Evolutionary conservation across 2,797 vertebrate species (phyloP).

Genomic region (Poecilia wingei): DNA sequence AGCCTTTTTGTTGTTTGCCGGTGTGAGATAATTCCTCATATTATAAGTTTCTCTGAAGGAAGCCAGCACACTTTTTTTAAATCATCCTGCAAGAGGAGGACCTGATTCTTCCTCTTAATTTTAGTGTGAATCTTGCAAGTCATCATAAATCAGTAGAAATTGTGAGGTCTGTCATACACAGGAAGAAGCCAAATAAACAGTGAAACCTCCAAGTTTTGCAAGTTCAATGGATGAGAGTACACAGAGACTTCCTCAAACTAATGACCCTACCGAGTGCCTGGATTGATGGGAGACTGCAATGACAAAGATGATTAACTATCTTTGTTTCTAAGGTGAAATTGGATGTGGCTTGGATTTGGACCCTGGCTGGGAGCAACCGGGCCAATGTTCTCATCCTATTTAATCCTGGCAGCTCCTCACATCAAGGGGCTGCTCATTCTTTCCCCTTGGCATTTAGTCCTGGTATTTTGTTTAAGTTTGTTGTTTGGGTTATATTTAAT

Average conservation of each 20-base stretch:
- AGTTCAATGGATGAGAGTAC: slow-evolving; percentile 8
- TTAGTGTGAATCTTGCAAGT: not conserved
- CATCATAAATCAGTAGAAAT: not conserved
- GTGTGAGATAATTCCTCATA: not conserved
- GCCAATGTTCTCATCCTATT: not conserved
- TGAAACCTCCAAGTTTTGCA: not conserved
- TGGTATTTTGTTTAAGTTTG: not conserved
- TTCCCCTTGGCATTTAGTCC: not conserved
- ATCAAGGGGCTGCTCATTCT: not conserved
- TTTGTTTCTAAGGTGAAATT: not conserved
- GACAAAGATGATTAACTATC: not conserved
- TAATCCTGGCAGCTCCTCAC: not conserved
- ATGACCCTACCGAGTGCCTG: not conserved
- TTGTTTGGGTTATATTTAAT: not conserved
- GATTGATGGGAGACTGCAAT: not conserved
- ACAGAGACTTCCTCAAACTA: not conserved
- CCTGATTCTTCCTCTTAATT: not conserved
- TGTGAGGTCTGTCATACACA: not conserved
- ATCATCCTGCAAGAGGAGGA: not conserved
- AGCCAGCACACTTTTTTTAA: not conserved
- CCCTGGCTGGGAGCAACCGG: not conserved
- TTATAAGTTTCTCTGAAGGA: slow-evolving; percentile 7
- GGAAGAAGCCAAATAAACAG: not conserved
- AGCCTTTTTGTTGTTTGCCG: not conserved
- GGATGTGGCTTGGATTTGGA: not conserved